Percentiles rank a stretch among this genome's conserved stretches.
phyloP scores from a whole-genome alignment of 2,113 vertebrate genomes.

The Pseudorectes ferrugineus region DNA sequence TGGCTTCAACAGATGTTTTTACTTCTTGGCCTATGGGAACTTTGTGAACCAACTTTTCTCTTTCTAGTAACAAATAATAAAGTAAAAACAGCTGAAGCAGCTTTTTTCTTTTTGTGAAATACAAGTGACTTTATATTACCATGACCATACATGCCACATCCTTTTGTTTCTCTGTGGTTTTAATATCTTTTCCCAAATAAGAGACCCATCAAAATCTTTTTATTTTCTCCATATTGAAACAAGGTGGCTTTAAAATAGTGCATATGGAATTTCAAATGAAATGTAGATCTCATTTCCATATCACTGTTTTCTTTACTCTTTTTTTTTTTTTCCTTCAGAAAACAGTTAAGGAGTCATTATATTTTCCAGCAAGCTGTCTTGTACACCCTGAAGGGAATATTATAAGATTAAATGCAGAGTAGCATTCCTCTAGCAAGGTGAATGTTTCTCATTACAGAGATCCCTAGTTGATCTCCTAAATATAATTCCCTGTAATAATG shows the following conservation, averaged over 20 bases:
- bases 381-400: constrained; percentile 74
- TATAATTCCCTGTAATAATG: constrained; percentile 76
- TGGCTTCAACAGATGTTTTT: constrained; percentile 14
- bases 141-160: not conserved
- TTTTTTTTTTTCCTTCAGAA: constrained; percentile 51
- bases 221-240: constrained; percentile 61
- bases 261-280: constrained; percentile 60
- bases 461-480: constrained; percentile 73
- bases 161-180: constrained; percentile 29
- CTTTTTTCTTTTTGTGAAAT: not conserved
- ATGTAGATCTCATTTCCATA: constrained; percentile 63
- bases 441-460: constrained; percentile 73
- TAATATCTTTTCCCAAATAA: constrained; percentile 9
- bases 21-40: not conserved
- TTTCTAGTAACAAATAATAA: constrained; percentile 19
- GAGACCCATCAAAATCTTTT: constrained; percentile 38
- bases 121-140: not conserved
- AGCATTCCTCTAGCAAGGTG: constrained; percentile 72
- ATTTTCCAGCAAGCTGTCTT: constrained; percentile 72
- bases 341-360: constrained; percentile 66
- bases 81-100: not conserved
- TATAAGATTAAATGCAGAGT: constrained; percentile 75
- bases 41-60: constrained; percentile 1
- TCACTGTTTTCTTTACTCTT: constrained; percentile 61
- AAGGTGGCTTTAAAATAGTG: constrained; percentile 32